Evolutionary conservation across 2,797 vertebrate genomes (phyloP).

Genomic region (Scyliorhinus canicula): DNA sequence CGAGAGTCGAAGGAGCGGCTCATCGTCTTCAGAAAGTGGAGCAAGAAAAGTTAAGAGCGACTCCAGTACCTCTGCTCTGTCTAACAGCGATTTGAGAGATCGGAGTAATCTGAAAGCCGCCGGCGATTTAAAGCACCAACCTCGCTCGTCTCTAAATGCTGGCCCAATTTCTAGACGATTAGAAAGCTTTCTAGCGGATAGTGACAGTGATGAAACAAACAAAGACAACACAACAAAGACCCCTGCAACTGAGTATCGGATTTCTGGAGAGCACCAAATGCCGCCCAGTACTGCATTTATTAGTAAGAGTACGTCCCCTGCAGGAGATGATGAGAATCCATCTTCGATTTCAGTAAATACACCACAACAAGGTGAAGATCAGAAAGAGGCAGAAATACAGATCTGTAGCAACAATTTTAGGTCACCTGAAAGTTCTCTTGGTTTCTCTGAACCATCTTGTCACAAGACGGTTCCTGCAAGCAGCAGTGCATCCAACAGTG

Average conservation of each 20-base stretch:
- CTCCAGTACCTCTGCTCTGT: slow-evolving; percentile 40
- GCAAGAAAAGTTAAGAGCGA: slow-evolving; percentile 23
- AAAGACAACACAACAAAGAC: slow-evolving; percentile 52
- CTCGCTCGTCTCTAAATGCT: slow-evolving; percentile 63
- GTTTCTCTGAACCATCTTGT: background rate
- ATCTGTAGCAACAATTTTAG: slow-evolving; percentile 47
- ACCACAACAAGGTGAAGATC: background rate
- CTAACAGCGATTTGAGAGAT: slow-evolving; percentile 46
- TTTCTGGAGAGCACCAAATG: background rate
- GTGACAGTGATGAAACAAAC: slow-evolving; percentile 62
- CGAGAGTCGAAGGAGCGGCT: slow-evolving; percentile 3
- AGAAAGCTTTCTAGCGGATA: slow-evolving; percentile 71
- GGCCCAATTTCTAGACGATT: slow-evolving; percentile 82
- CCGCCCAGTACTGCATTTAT: slow-evolving; percentile 43
- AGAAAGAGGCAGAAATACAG: background rate
- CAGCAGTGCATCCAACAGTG: slow-evolving; percentile 38
- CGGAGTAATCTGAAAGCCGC: slow-evolving; percentile 48
- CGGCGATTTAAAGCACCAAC: slow-evolving; percentile 49
- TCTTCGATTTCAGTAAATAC: background rate
- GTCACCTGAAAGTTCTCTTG: slow-evolving; percentile 40
- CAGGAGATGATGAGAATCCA: slow-evolving; percentile 50
- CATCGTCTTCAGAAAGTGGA: slow-evolving; percentile 32
- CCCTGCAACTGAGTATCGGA: background rate
- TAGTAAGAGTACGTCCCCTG: slow-evolving; percentile 48
- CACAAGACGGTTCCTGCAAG: background rate